phyloP scores from a whole-genome alignment of 2,888 invertebrate species.

The Cephalotes varians region DNA sequence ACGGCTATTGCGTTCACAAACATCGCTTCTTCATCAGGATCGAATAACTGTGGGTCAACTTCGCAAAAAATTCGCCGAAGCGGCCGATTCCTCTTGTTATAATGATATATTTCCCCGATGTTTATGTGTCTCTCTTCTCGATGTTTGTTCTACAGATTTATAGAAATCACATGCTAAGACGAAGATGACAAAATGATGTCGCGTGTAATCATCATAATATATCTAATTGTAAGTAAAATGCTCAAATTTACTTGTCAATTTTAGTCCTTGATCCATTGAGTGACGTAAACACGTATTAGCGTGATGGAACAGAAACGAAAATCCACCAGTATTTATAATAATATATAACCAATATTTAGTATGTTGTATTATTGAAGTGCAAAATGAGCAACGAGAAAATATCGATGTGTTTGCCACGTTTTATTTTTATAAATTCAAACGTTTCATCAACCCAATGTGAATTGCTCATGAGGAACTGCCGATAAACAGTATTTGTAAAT shows the following conservation, averaged over 20 bases:
- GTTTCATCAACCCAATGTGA: neutral
- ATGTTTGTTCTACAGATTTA: neutral
- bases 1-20: conserved; percentile 25
- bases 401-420: neutral
- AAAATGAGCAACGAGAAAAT: neutral
- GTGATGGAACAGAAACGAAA: neutral
- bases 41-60: conserved; percentile 23
- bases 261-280: conserved; percentile 19
- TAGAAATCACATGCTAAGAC: neutral
- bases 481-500: conserved; percentile 4
- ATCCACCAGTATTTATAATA: neutral
- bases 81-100: neutral
- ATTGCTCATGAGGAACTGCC: neutral
- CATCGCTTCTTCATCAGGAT: conserved; percentile 22
- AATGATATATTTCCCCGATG: conserved; percentile 14
- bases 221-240: neutral
- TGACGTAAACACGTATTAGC: neutral
- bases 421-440: conserved; percentile 6
- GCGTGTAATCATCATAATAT: neutral
- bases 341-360: neutral
- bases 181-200: neutral
- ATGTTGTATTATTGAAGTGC: neutral
- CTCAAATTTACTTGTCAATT: conserved; percentile 20
- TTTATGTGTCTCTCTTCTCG: neutral
- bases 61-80: neutral